Evolutionary conservation across 2,113 vertebrate species (phyloP).

Genomic region (Daboia siamensis): DNA sequence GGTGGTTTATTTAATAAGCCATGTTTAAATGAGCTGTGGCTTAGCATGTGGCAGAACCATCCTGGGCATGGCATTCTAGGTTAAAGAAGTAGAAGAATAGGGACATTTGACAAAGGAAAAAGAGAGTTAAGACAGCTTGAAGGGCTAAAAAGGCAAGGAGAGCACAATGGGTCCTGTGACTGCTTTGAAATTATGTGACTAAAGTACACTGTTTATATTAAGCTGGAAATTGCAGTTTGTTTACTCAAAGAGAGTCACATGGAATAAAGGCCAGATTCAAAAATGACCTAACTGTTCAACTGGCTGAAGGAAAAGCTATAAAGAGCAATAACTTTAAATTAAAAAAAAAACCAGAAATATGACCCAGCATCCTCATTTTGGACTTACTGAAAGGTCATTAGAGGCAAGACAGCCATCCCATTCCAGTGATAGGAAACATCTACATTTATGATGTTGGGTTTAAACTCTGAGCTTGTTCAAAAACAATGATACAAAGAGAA

Average conservation of each 20-base stretch:
- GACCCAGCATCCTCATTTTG: neutral
- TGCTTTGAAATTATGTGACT: neutral
- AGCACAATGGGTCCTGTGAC: neutral
- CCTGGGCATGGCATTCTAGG: neutral
- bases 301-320: neutral
- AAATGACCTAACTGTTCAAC: neutral
- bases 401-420: neutral
- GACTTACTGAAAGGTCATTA: neutral
- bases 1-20: neutral
- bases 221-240: neutral
- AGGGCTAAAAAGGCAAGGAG: neutral
- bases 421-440: neutral
- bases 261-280: neutral
- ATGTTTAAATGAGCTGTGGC: neutral
- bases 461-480: constrained; percentile 33
- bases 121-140: neutral
- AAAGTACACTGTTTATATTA: neutral
- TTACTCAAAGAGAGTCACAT: neutral
- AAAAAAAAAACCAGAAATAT: neutral
- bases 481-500: constrained; percentile 47
- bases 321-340: neutral
- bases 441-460: constrained; percentile 19
- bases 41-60: neutral
- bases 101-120: neutral
- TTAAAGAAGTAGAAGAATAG: neutral